Percentiles rank a stretch among this genome's conserved stretches.
These are phyloP conservation scores for Bombus pascuorum DNA, from an alignment of 1,140 invertebrate genomes.

Conservation along the genomic window DNA sequence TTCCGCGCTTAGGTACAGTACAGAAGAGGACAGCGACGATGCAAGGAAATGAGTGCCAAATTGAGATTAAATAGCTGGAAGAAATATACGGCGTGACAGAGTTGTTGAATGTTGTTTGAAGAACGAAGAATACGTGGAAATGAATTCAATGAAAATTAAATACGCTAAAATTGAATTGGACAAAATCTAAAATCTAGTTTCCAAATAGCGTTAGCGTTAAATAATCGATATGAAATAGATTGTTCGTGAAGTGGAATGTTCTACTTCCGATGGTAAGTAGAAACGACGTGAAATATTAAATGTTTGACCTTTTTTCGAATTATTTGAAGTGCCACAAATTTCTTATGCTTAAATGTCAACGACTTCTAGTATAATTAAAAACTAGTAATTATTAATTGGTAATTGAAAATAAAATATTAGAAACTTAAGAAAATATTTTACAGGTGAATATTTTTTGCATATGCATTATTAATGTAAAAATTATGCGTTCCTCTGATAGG, in stretches of 20 bases:
- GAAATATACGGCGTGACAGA: not conserved
- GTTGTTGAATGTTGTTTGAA: conserved; percentile 17
- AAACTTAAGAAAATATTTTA: not conserved
- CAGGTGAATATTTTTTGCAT: not conserved
- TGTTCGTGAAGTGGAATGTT: not conserved
- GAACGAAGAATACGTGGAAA: conserved; percentile 36
- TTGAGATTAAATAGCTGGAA: conserved; percentile 36
- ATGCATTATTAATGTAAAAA: not conserved
- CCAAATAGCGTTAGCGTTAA: not conserved
- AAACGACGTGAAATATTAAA: not conserved
- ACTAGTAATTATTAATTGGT: not conserved
- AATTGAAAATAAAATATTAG: not conserved
- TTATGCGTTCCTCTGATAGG: no score
- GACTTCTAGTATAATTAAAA: not conserved
- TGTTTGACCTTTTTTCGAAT: not conserved
- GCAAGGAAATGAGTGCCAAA: conserved; percentile 61
- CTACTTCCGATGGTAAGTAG: not conserved
- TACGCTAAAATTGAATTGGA: not conserved
- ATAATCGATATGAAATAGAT: not conserved
- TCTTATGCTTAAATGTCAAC: not conserved
- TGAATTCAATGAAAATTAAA: conserved; percentile 3
- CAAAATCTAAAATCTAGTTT: not conserved
- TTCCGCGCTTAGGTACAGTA: conserved; percentile 68
- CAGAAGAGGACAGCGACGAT: conserved; percentile 47
- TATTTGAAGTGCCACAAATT: not conserved